Percentiles rank a stretch among this genome's conserved stretches.
phyloP scores from a whole-genome alignment of 2,797 vertebrate species.

The Leptoclinus maculatus region DNA sequence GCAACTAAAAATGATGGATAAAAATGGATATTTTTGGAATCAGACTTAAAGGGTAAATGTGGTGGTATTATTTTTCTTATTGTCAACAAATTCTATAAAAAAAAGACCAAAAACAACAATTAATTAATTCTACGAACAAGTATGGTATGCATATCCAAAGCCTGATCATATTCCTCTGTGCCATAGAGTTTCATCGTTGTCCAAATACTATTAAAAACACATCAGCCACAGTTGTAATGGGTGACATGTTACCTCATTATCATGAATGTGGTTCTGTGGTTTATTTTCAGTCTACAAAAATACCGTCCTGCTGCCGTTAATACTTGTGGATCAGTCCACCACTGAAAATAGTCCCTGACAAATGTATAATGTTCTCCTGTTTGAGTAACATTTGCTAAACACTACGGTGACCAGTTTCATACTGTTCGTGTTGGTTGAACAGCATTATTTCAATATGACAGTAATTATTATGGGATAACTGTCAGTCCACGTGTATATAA shows the following conservation, averaged over 20 bases:
- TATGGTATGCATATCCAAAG: not conserved
- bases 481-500: constrained; percentile 18
- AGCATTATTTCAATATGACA: not conserved
- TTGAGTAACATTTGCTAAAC: not conserved
- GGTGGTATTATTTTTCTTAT: not conserved
- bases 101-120: not conserved
- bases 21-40: not conserved
- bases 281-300: not conserved
- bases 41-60: not conserved
- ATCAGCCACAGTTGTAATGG: not conserved
- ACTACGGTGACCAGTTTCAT: not conserved
- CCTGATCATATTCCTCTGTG: not conserved
- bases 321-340: not conserved
- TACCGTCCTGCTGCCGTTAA: not conserved
- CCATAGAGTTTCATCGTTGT: not conserved
- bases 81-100: not conserved
- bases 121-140: not conserved
- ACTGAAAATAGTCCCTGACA: not conserved
- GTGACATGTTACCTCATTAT: not conserved
- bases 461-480: constrained; percentile 1
- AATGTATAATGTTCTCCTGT: not conserved
- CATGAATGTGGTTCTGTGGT: not conserved
- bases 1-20: not conserved
- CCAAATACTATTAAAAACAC: not conserved
- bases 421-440: not conserved